Conservation (phyloP, 2,113 vertebrate species). For the Orycteropus afer region DNA sequence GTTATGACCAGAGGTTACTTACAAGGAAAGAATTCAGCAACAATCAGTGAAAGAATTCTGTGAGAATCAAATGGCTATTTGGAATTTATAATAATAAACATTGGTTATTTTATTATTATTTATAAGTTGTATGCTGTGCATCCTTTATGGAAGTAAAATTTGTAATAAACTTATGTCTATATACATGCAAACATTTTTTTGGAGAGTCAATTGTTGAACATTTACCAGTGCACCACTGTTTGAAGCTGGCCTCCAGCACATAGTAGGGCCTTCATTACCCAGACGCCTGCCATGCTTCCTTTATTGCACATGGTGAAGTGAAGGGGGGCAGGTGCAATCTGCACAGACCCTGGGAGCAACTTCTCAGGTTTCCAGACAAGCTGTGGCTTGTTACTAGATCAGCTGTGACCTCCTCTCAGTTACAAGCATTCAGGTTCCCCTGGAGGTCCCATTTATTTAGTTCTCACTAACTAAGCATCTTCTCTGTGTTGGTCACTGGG, state of each 20-base stretch:
- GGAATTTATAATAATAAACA: background rate
- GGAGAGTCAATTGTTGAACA: background rate
- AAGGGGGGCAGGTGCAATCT: background rate
- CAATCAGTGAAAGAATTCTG: background rate
- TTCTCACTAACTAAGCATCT: background rate
- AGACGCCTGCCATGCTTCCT: background rate
- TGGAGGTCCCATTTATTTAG: background rate
- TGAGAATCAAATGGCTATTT: background rate
- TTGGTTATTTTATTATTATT: background rate
- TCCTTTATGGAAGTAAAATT: background rate
- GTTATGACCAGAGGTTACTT: background rate
- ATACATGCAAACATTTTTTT: background rate
- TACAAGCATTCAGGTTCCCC: background rate
- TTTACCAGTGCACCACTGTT: background rate
- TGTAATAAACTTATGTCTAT: background rate
- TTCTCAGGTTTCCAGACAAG: slow-evolving; percentile 4
- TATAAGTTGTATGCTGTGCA: background rate
- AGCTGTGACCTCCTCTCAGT: background rate
- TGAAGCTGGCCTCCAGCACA: background rate
- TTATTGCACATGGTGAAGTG: background rate
- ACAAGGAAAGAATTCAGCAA: background rate
- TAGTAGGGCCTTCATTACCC: background rate
- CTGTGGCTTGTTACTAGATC: background rate
- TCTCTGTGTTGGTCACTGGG: background rate
- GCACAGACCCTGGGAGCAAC: background rate